Base-by-base conservation (phyloP, 2,797 vertebrate species). In the Macropodus opercularis region DNA sequence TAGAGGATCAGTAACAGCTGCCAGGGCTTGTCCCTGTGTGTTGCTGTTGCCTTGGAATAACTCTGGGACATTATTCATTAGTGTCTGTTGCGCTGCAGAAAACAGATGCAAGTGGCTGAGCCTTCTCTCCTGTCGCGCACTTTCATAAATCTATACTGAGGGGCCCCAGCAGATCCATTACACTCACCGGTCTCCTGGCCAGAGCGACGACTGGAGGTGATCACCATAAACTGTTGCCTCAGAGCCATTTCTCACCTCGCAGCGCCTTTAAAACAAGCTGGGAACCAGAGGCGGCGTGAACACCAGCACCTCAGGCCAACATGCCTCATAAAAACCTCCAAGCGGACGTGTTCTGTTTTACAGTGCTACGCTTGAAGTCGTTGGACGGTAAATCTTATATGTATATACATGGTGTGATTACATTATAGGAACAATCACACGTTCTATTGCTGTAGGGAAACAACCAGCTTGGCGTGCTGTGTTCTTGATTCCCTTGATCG, bases 61-160 rank as follows among this genome's bases (percentile, higher is more conserved):
- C 77, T 77, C 78, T 68, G 69, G 80, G 84, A 55, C 71, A 75
- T 89, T 92, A 85, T 87, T 92, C 80, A 84, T 88, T 84, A 89
- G 77, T 92, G 90, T 92, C 72, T 88, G 51, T 76, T 70, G 79
- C 44, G 52, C 59, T 62, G 65, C 44, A 42, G 51, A 83, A 87
- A 80, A 88, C 85, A 87, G 85, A 86, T 88, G 84, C 89, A 79
- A 75, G 76, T 78, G 86, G 92, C 89, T 83, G 91, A 94, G 94
- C 92, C 80, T 68, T 52, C 69, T 57, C 69, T 83, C 59, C 69
- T 83, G 69, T 72, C 36, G 53, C 66, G 63, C 71, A 74, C 80
- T 85, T 87, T 91, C 88, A 93, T 94, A 95, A 95, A 95, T 93
- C 90, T 92, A 90, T 90, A 93, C 90, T 67, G 79, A 89, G 79